Base-by-base conservation (phyloP, 2,113 vertebrate species). In the Scomber colias region DNA sequence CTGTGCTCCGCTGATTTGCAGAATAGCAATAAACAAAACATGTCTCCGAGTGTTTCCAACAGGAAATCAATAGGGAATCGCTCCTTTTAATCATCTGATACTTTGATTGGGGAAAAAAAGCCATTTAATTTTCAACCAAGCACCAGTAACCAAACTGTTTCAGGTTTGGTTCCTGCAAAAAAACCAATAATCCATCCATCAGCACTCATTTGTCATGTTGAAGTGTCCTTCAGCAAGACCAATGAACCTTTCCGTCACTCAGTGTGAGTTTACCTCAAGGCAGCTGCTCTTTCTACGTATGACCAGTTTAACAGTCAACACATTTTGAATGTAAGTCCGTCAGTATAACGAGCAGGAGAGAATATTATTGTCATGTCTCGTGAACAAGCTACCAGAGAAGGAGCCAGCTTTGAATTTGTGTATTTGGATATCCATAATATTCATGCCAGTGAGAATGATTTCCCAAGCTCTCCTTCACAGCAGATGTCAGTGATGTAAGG, bases 21-120 rank as follows among this genome's bases (percentile, higher is more conserved):
- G 77, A 91, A 79, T 56, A 57, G 85, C 82, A 87, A 92, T 92
- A 92, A 92, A 92, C 91, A 89, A 87, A 92, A 89, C 84, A 84
- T 83, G 89, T 90, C 83, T 87, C 62, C 40, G 12, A 81, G 85
- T 69, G 74, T 61, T 71, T 88, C 76, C 76, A 78, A 76, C 66
- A 48, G 80, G 63, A 91, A 91, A 86, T 90, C 87, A 82, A 81
- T 83, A 40, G 74, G 82, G 88, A 87, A 86, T 84, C 24, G 13
- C 64, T 85, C 30, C 77, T 77, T 91, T 92, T 89, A 91, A 91
- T 89, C 82, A 88, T 88, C 78, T 90, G 84, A 83, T 82, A 76
- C 77, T 88, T 73, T 75, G 80, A 87, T 82, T 76, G 60, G 31
- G n/a, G 70, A 17, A 21, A 8, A 53, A 31, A 60, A 54, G 55